Evolutionary conservation across 2,888 invertebrate species (phyloP).

Genomic region (Piscicola geometra): DNA sequence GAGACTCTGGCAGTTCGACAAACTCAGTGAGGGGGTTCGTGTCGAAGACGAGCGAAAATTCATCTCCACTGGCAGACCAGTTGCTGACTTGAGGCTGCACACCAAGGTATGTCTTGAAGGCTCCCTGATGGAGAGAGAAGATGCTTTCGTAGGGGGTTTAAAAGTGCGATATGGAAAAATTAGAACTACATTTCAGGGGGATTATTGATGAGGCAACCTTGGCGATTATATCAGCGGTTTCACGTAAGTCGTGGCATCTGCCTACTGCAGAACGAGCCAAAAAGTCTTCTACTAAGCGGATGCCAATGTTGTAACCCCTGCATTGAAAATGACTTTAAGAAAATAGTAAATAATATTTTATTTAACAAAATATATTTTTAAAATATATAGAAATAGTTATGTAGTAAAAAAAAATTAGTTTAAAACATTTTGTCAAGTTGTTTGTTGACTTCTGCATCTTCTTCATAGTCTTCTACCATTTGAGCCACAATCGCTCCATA

Average conservation of each 20-base stretch:
- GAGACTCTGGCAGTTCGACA: slow-evolving; percentile 82
- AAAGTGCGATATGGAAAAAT: too few relatives aligned
- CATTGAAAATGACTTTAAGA: slow-evolving; percentile 37
- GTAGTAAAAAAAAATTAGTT: background rate
- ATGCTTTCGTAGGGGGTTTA: background rate
- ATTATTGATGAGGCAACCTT: slow-evolving; percentile 53
- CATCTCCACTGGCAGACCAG: slow-evolving; percentile 89
- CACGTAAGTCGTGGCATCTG: slow-evolving; percentile 88
- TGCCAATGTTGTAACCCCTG: slow-evolving; percentile 93
- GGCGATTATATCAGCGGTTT: slow-evolving; percentile 75
- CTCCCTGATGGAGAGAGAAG: slow-evolving; percentile 55
- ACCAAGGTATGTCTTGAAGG: slow-evolving; percentile 77
- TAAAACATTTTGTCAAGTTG: slow-evolving; percentile 62
- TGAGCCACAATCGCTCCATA: slow-evolving; percentile 96
- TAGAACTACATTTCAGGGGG: too few relatives aligned
- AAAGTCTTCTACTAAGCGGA: slow-evolving; percentile 94
- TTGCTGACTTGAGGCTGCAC: slow-evolving; percentile 86
- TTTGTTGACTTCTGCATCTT: slow-evolving; percentile 93
- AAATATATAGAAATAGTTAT: background rate
- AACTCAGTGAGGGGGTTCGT: slow-evolving; percentile 92
- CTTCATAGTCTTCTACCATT: slow-evolving; percentile 91
- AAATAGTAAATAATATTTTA: background rate
- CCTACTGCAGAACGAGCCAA: slow-evolving; percentile 78
- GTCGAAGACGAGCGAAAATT: slow-evolving; percentile 91
- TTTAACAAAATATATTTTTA: background rate